Evolutionary conservation across 2,888 invertebrate genomes (phyloP).

Genomic region (Oligia latruncula): DNA sequence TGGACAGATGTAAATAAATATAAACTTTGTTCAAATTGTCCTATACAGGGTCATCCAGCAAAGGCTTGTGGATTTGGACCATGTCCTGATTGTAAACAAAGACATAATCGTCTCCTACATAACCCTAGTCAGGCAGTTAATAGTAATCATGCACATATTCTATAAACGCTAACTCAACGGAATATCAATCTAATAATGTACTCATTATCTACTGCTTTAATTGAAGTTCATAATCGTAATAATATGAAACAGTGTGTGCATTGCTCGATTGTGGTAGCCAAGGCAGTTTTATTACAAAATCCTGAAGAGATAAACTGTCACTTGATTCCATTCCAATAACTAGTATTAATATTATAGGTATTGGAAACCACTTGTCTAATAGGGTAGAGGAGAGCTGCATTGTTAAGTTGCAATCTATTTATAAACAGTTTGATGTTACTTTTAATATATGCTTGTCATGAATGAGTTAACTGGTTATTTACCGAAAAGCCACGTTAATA

Average conservation of each 20-base stretch:
- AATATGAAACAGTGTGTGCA: background rate
- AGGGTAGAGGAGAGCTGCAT: background rate
- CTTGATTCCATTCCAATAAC: background rate
- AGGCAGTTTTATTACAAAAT: background rate
- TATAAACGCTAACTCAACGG: conserved; percentile 2
- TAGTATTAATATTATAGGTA: background rate
- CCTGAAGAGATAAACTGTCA: background rate
- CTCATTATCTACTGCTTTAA: background rate
- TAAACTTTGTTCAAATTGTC: background rate
- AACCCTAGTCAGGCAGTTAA: background rate
- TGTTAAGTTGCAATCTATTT: background rate
- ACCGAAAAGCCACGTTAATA: no score
- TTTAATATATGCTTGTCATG: no score
- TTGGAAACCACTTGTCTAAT: background rate
- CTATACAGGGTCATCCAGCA: background rate
- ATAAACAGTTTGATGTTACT: no score
- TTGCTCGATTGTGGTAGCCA: background rate
- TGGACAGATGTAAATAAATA: conserved; percentile 1
- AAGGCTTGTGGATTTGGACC: background rate
- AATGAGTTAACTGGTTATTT: no score
- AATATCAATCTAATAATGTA: background rate
- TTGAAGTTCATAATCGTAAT: background rate
- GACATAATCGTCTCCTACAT: background rate
- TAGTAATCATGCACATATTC: conserved; percentile 4
- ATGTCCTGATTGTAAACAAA: background rate